phyloP scores from a whole-genome alignment of 2,113 vertebrate genomes.

The Crotalus tigris region DNA sequence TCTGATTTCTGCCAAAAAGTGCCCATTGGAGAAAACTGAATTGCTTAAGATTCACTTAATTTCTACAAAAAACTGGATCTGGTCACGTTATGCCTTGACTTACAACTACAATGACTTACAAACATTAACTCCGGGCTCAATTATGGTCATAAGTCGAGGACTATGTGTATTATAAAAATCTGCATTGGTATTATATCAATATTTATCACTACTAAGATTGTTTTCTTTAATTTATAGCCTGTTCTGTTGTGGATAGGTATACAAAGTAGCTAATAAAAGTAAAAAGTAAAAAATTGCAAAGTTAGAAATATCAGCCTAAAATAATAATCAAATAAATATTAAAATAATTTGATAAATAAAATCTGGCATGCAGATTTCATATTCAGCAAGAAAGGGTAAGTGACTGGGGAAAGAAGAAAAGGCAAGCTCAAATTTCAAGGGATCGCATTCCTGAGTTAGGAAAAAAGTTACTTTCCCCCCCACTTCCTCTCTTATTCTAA shows the following conservation, averaged over 20 bases:
- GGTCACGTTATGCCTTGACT: too few species aligned
- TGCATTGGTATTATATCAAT: not conserved
- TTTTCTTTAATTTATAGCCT: not conserved
- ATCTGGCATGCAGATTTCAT: not conserved
- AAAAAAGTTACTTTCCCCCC: not conserved
- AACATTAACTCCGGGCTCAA: too few species aligned
- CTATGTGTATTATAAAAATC: not conserved
- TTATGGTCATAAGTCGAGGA: too few species aligned
- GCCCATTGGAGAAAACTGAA: too few species aligned
- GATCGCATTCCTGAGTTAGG: not conserved
- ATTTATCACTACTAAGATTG: not conserved
- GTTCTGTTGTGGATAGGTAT: not conserved
- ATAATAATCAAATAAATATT: not conserved
- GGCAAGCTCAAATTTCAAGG: not conserved
- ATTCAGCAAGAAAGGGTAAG: not conserved
- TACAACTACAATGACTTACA: too few species aligned
- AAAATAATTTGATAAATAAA: not conserved
- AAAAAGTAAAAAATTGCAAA: not conserved
- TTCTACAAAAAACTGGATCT: too few species aligned
- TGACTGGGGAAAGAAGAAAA: not conserved
- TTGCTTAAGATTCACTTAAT: too few species aligned
- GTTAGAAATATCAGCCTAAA: not conserved
- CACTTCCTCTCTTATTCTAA: not conserved
- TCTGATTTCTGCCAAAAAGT: too few species aligned
- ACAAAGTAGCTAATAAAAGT: not conserved